Conservation (phyloP, 2,888 invertebrate genomes). For the Drosophila mimetica region DNA sequence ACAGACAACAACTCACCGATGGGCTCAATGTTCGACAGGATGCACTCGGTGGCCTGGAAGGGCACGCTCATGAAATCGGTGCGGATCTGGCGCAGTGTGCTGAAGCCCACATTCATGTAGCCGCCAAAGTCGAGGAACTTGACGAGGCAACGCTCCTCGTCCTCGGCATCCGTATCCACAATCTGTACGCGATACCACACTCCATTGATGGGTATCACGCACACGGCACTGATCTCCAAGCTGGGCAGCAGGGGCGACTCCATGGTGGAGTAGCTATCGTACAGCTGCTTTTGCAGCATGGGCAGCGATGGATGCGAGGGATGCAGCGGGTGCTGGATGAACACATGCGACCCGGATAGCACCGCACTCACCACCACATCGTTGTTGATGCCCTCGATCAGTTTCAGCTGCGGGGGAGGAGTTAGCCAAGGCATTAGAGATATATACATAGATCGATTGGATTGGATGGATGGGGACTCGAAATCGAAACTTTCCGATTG, state of each 20-base stretch:
- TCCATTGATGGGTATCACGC: constrained; percentile 91
- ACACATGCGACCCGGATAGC: constrained; percentile 94
- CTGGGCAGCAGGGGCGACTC: constrained; percentile 92
- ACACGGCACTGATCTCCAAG: constrained; percentile 92
- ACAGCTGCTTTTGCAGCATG: constrained; percentile 92
- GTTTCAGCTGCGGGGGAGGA: constrained; percentile 87
- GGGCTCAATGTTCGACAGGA: constrained; percentile 94
- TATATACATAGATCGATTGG: neutral
- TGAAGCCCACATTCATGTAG: constrained; percentile 91
- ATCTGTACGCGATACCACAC: constrained; percentile 97
- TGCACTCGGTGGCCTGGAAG: constrained; percentile 98
- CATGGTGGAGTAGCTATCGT: constrained; percentile 90
- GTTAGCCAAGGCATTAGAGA: constrained; percentile 17
- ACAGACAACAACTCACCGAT: constrained; percentile 85
- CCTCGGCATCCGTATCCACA: constrained; percentile 86
- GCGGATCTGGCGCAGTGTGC: constrained; percentile 94
- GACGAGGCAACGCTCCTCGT: constrained; percentile 87
- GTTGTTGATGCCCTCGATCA: constrained; percentile 96
- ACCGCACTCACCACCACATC: constrained; percentile 96
- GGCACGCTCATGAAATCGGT: constrained; percentile 97
- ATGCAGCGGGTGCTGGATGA: constrained; percentile 97
- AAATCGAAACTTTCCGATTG: constrained; percentile 7
- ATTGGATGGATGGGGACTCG: constrained; percentile 7
- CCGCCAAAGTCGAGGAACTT: constrained; percentile 98
- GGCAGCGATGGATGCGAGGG: constrained; percentile 95